Conservation (phyloP, 2,797 vertebrate genomes). For the Danio tinwini region DNA sequence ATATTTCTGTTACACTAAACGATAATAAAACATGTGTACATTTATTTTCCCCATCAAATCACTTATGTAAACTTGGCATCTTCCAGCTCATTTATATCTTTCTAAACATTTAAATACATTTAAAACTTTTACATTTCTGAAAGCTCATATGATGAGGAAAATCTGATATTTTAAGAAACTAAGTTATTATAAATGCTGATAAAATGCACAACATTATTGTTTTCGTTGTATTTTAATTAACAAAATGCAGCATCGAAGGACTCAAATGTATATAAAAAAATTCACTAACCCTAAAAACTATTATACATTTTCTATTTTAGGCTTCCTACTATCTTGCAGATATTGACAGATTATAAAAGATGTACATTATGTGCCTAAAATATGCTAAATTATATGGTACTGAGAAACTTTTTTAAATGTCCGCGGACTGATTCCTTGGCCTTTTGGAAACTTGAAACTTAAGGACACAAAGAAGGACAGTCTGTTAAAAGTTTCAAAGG, state of each 20-base stretch:
- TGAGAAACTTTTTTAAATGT: not conserved
- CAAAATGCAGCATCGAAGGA: not conserved
- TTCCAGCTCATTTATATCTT: too few species aligned
- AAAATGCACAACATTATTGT: not conserved
- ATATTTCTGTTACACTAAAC: too few species aligned
- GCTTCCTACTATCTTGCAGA: not conserved
- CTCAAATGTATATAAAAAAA: not conserved
- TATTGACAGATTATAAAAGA: not conserved
- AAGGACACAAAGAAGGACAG: not conserved
- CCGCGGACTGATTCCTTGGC: not conserved
- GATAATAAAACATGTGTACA: too few species aligned
- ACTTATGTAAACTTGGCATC: too few species aligned
- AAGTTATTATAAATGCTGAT: not conserved
- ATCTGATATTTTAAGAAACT: not conserved
- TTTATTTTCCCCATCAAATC: too few species aligned
- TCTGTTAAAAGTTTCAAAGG: slow-evolving; percentile 20
- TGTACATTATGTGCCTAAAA: not conserved
- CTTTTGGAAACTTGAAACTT: not conserved
- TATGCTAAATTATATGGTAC: not conserved
- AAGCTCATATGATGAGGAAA: not conserved
- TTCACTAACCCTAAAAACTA: not conserved
- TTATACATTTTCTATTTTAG: not conserved
- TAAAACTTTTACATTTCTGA: not conserved
- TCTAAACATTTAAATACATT: not conserved
- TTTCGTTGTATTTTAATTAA: not conserved